Conservation (phyloP, 2,797 vertebrate genomes). For the Lagodon rhomboides region DNA sequence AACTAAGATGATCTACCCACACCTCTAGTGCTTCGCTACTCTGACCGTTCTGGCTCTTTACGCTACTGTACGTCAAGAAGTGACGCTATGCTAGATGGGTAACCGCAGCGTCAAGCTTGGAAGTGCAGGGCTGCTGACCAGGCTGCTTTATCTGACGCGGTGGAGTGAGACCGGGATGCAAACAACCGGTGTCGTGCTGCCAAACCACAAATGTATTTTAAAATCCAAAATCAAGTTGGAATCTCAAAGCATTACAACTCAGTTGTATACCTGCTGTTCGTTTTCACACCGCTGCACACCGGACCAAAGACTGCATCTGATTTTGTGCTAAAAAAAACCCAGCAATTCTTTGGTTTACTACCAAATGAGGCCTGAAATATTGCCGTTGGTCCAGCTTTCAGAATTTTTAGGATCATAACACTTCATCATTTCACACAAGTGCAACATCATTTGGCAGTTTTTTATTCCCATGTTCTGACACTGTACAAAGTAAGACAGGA, state of each 20-base stretch:
- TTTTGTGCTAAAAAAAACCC: not conserved
- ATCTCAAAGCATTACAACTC: not conserved
- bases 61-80: no score
- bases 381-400: not conserved
- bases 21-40: no score
- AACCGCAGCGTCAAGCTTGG: no score
- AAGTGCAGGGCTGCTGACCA: no score
- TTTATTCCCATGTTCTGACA: conserved; percentile 28
- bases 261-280: not conserved
- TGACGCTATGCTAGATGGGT: no score
- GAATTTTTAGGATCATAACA: not conserved
- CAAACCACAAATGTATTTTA: no score
- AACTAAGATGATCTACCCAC: no score
- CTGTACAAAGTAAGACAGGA: conserved; percentile 16
- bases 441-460: conserved; percentile 24
- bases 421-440: not conserved
- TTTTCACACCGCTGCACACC: not conserved
- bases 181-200: no score
- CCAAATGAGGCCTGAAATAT: no score
- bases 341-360: accelerated
- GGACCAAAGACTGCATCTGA: not conserved
- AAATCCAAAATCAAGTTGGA: not conserved
- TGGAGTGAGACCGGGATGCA: no score
- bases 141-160: no score
- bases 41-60: no score